Evolutionary conservation across 2,888 invertebrate species (phyloP).

Genomic region (Troides oblongomaculatus): DNA sequence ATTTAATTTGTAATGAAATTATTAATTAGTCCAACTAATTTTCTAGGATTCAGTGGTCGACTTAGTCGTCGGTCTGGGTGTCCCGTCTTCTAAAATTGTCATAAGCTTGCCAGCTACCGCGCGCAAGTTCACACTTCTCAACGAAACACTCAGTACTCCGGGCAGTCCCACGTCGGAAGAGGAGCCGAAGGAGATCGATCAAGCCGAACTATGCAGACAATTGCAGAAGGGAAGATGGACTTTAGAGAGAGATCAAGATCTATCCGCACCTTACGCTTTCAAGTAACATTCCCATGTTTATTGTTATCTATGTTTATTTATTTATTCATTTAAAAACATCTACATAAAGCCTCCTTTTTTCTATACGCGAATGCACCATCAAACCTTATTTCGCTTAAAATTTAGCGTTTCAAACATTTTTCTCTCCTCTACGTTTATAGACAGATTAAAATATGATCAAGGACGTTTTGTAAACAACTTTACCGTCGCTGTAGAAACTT

Average conservation of each 20-base stretch:
- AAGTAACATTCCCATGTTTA: conserved; percentile 63
- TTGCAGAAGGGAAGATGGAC: conserved; percentile 84
- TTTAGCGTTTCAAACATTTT: too few relatives aligned
- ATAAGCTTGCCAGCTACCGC: conserved; percentile 86
- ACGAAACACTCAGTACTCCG: conserved; percentile 83
- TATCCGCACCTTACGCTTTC: conserved; percentile 88
- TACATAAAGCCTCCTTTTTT: too few relatives aligned
- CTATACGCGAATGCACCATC: too few relatives aligned
- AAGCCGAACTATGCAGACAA: conserved; percentile 81
- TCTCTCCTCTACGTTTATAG: background rate
- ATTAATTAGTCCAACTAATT: background rate
- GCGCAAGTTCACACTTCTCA: conserved; percentile 83
- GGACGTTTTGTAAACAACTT: background rate
- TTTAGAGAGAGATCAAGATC: conserved; percentile 87
- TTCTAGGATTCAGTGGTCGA: conserved; percentile 87
- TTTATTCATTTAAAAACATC: too few relatives aligned
- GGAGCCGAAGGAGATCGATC: conserved; percentile 77
- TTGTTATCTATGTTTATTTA: background rate
- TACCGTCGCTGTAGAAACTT: background rate
- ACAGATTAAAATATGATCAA: background rate
- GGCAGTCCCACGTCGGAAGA: conserved; percentile 82
- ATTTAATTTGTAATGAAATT: too few relatives aligned
- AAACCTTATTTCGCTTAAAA: too few relatives aligned
- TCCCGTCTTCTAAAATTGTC: conserved; percentile 84
- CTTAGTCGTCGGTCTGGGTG: conserved; percentile 84